Evolutionary conservation across 2,888 invertebrate genomes (phyloP), one percentile per base, ranked within the genome.

Genomic region (Tetragnatha montana): DNA sequence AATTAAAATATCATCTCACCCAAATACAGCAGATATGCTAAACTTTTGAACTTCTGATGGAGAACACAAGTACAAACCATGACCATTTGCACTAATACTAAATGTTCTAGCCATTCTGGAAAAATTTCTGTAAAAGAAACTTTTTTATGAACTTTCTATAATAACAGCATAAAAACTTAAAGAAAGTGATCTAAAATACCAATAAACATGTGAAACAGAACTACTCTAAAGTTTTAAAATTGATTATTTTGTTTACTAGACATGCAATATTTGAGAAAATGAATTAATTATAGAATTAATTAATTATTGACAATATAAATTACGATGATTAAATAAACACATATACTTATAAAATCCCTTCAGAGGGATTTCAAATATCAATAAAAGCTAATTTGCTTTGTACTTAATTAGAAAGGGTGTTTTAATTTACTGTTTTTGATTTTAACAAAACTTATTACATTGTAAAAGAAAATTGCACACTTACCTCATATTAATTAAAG

Each of bases 21-120:
- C 97, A 91, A 98, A 97, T 93, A 98, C 98, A 68, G 97, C 95
- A 93, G 98, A 98, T 92, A 99, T 95, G 80, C 99, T 98, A 94
- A 98, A 98, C 95, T 98, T 98, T 94, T 99, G 98, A 93, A 99
- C 95, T 95, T 99, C 99, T 91, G 97, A 97, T 91, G 99, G 98
- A 92, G 99, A 98, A 92, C 98, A 97, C 93, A 99, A 95, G 95
- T 97, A 99, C 93, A 99, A 95, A 91, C 98, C 99, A 94, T 99
- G 98, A 81, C 99, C 99, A 94, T 97, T 96, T 94, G 98, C 98
- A 94, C 98, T 98, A 95, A 99, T 98, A 96, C 98, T 97, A 95
- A 99, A 98, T 91, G 98, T 98, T 95, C 97, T 96, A 92, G 98
- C 97, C 94, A 98, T 98, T 95, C 98, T 98, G 96, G 86, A 89